Conservation (phyloP, 53 echinoderm and acorn worm genomes). For the Luidia sarsii region DNA sequence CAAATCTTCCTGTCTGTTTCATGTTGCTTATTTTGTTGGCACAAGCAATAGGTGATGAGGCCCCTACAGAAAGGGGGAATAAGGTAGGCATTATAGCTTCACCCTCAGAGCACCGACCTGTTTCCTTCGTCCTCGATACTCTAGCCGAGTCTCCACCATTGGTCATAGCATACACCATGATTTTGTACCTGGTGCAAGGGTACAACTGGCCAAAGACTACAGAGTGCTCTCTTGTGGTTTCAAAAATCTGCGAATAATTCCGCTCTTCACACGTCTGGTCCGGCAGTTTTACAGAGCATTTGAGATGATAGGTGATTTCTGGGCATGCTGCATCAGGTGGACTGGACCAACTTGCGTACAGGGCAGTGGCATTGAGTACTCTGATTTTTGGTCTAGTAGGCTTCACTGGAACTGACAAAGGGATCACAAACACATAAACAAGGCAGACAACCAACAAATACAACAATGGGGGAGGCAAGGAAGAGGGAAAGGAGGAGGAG, state of each 20-base stretch:
- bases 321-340: slow-evolving; percentile 53
- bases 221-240: not conserved
- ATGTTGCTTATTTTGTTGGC: no score
- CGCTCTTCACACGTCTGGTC: no score
- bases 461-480: no score
- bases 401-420: slow-evolving; percentile 24
- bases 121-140: not conserved
- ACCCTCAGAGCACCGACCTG: slow-evolving; percentile 11
- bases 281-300: no score
- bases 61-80: no score
- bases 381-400: not conserved
- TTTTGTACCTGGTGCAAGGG: slow-evolving; percentile 13
- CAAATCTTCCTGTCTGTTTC: no score
- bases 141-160: slow-evolving; percentile 1
- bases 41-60: no score
- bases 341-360: slow-evolving; percentile 39
- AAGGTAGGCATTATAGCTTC: no score
- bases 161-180: not conserved
- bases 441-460: slow-evolving; percentile 20
- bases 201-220: slow-evolving; percentile 16
- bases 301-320: slow-evolving; percentile 40
- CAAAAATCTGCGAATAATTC: not conserved
- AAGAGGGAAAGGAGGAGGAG: no score
- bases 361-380: slow-evolving; percentile 32
- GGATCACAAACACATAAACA: slow-evolving; percentile 22